Percentiles rank a stretch among this genome's conserved stretches.
Conservation (phyloP, 2,113 vertebrate genomes). For the Leucosticte australis region DNA sequence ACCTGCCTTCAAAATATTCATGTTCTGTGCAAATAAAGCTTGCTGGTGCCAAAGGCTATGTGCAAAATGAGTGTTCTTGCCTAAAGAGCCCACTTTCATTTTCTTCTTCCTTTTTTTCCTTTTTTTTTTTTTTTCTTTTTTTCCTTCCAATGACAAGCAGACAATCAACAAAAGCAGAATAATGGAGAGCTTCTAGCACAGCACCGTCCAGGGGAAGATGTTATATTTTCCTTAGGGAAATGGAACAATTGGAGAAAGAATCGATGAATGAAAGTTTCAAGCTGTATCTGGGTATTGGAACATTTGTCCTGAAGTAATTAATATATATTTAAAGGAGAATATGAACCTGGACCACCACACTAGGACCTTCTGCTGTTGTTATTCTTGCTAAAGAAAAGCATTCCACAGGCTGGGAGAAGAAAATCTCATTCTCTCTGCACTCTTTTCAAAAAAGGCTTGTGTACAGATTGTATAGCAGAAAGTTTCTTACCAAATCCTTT, state of each 20-base stretch:
- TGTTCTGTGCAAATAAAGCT: neutral
- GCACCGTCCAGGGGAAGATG: neutral
- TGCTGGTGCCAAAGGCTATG: neutral
- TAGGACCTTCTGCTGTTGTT: neutral
- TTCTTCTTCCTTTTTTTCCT: neutral
- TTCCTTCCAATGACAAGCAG: neutral
- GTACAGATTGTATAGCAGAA: neutral
- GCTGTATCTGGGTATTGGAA: neutral
- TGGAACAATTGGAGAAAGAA: neutral
- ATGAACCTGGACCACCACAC: neutral
- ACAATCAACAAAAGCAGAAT: neutral
- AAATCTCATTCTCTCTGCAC: neutral
- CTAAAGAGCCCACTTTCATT: neutral
- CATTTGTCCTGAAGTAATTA: neutral
- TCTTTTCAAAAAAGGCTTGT: neutral
- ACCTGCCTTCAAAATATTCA: neutral
- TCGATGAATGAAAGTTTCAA: neutral
- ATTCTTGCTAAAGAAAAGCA: neutral
- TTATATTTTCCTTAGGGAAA: neutral
- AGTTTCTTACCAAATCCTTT: neutral
- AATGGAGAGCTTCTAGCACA: accelerated
- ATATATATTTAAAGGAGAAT: neutral
- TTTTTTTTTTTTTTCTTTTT: neutral
- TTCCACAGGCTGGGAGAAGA: neutral
- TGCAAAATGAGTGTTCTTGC: neutral